A percentile compares a stretch with the other conserved stretches of the same genome.
phyloP scores from a whole-genome alignment of 2,113 vertebrate genomes.

The Gymnarchus niloticus region DNA sequence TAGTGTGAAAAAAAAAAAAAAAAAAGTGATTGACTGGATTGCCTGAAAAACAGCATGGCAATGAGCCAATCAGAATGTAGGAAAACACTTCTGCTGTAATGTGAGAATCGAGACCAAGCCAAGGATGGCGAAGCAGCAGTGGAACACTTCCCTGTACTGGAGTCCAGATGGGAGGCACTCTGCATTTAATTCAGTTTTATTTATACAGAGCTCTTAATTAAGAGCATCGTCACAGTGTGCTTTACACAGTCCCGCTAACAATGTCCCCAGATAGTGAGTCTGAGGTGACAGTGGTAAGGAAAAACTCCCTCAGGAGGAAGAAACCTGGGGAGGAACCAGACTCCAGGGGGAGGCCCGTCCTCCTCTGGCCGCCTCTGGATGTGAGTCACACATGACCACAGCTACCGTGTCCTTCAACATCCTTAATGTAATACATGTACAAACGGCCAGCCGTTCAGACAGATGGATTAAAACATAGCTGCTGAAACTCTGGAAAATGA shows the following conservation, averaged over 20 bases:
- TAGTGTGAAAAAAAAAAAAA: no score
- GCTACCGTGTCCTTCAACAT: not conserved
- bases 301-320: no score
- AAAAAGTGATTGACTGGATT: not conserved
- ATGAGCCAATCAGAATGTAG: not conserved
- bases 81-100: not conserved
- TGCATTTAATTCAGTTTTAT: not conserved
- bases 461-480: not conserved
- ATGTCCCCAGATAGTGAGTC: no score
- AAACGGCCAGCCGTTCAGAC: not conserved
- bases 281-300: no score
- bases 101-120: not conserved
- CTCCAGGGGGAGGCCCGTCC: no score
- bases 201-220: no score
- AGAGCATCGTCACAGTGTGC: no score
- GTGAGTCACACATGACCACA: no score
- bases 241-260: not conserved
- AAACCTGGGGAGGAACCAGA: no score
- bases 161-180: not conserved
- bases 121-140: not conserved
- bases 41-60: not conserved
- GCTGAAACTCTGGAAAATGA: not conserved
- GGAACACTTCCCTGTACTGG: not conserved
- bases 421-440: not conserved
- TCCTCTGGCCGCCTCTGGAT: no score